Evolutionary conservation across 2,113 vertebrate genomes (phyloP).

Genomic region (Pseudolaguvia tuberculata): DNA sequence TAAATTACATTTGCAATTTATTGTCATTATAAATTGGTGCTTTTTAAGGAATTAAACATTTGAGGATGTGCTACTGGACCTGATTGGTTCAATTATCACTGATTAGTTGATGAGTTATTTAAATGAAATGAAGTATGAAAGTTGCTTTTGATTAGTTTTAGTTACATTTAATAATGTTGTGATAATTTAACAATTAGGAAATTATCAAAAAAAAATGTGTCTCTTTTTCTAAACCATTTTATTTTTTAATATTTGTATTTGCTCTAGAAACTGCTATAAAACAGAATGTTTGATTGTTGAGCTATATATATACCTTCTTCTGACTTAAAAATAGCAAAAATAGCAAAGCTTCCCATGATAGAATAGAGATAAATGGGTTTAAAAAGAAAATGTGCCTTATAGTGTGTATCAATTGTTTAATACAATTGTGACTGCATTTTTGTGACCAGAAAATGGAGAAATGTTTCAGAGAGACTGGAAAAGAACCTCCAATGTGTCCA

Average conservation of each 20-base stretch:
- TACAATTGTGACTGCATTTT: background rate
- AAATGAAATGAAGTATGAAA: background rate
- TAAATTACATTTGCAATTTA: background rate
- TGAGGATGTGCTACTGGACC: background rate
- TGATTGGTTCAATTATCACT: background rate
- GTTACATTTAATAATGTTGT: background rate
- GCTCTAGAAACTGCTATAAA: background rate
- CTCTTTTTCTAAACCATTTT: background rate
- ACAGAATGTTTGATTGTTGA: background rate
- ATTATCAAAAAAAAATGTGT: too few species aligned
- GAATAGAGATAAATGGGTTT: background rate
- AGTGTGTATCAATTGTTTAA: background rate
- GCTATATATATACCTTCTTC: too few species aligned
- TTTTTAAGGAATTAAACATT: background rate
- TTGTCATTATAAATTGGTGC: too few species aligned
- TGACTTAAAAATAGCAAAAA: too few species aligned
- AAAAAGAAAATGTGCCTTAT: background rate
- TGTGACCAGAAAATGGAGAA: conserved; percentile 55
- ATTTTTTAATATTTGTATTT: background rate
- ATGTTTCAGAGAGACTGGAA: conserved; percentile 56
- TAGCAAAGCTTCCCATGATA: background rate
- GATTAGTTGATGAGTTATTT: too few species aligned
- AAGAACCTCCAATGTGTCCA: conserved; percentile 57
- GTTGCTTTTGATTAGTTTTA: background rate
- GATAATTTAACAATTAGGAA: too few species aligned